Evolutionary conservation across 1,140 invertebrate genomes (phyloP).

Genomic region (Drosophila pruinosa): DNA sequence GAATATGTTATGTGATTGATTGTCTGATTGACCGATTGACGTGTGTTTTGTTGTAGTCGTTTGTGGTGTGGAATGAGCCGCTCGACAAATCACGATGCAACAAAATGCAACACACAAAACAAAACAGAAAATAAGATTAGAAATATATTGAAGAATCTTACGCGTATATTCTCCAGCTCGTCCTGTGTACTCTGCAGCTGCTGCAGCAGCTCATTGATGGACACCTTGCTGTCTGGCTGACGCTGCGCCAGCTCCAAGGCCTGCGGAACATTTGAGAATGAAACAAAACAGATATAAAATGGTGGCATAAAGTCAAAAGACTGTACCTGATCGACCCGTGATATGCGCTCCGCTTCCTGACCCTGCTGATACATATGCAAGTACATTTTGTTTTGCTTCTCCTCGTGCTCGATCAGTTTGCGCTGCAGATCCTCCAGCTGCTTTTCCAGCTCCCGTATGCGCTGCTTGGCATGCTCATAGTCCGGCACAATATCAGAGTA

Average conservation of each 20-base stretch:
- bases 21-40: constrained; percentile 25
- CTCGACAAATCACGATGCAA: constrained; percentile 68
- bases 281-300: background rate
- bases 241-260: constrained; percentile 85
- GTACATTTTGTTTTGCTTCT: constrained; percentile 90
- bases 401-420: constrained; percentile 88
- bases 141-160: constrained; percentile 84
- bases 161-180: constrained; percentile 93
- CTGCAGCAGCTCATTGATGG: constrained; percentile 90
- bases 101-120: constrained; percentile 82
- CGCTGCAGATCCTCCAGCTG: constrained; percentile 88
- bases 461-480: constrained; percentile 87
- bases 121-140: constrained; percentile 80
- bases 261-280: constrained; percentile 77
- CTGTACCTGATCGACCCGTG: constrained; percentile 86
- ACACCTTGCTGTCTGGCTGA: constrained; percentile 86
- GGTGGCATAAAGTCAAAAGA: background rate
- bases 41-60: constrained; percentile 22
- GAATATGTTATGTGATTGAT: constrained; percentile 41
- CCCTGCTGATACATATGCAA: constrained; percentile 93
- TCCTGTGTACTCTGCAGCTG: constrained; percentile 91
- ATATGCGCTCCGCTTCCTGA: constrained; percentile 89
- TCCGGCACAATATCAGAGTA: constrained; percentile 88
- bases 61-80: constrained; percentile 33
- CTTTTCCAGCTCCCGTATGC: constrained; percentile 87